Conservation (phyloP, 2,888 invertebrate genomes). For the Petrolisthes manimaculis region DNA sequence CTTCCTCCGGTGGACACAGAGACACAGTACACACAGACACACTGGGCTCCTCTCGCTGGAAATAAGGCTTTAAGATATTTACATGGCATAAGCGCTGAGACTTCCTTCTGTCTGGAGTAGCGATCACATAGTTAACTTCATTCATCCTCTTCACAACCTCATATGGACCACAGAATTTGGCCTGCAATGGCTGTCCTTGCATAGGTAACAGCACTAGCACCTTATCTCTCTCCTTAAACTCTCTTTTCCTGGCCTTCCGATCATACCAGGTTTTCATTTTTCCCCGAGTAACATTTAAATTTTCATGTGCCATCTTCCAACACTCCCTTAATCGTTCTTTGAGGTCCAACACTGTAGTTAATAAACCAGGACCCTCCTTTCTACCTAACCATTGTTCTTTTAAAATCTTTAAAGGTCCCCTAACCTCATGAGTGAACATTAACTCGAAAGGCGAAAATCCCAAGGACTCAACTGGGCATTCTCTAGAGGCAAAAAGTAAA, state of each 20-base stretch:
- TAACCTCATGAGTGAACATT: slow-evolving; percentile 13
- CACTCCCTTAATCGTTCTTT: not conserved
- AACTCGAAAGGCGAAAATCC: slow-evolving; percentile 9
- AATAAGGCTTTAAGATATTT: not conserved
- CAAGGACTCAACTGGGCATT: slow-evolving; percentile 5
- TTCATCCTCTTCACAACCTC: not conserved
- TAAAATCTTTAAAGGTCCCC: slow-evolving; percentile 22
- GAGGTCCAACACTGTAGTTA: not conserved
- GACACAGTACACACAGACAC: no score
- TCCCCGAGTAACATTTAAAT: not conserved
- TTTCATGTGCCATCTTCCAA: not conserved
- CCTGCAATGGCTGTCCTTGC: slow-evolving; percentile 8
- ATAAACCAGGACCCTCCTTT: not conserved
- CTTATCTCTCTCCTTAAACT: not conserved
- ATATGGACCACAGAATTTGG: slow-evolving; percentile 7
- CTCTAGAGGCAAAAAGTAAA: slow-evolving; percentile 17
- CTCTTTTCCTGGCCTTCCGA: not conserved
- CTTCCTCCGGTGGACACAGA: no score
- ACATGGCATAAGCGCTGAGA: not conserved
- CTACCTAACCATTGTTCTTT: not conserved
- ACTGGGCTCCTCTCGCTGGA: not conserved
- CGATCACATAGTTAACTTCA: not conserved
- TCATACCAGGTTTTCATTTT: slow-evolving; percentile 20
- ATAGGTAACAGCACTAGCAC: no score
- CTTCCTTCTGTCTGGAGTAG: slow-evolving; percentile 19